Conservation (phyloP, 2,113 vertebrate species). For the Egretta garzetta region DNA sequence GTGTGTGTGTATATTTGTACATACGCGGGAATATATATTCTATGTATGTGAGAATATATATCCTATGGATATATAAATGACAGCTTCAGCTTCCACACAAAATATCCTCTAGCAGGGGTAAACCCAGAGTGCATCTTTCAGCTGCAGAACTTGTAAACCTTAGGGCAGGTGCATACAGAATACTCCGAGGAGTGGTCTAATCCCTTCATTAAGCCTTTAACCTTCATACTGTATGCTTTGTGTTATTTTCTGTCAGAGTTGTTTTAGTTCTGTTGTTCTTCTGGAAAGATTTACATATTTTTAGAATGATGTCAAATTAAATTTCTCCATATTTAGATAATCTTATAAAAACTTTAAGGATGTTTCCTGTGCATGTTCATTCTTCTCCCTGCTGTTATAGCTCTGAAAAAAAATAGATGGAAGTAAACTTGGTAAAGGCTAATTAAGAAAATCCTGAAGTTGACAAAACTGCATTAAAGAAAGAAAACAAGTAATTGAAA, state of each 20-base stretch:
- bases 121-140: neutral
- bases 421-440: neutral
- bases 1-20: neutral
- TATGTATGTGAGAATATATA: neutral
- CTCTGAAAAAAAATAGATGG: neutral
- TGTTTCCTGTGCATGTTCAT: neutral
- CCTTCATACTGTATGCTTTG: neutral
- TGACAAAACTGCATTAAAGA: neutral
- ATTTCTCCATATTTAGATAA: neutral
- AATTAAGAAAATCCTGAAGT: neutral
- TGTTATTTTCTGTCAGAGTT: neutral
- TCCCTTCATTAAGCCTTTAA: neutral
- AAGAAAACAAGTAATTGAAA: neutral
- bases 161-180: neutral
- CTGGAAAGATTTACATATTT: neutral
- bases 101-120: neutral
- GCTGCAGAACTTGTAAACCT: neutral
- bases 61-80: neutral
- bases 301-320: neutral
- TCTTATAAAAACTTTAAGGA: neutral
- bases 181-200: neutral
- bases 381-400: neutral
- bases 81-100: neutral
- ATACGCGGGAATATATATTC: neutral
- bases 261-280: neutral